Evolutionary conservation across 2,888 invertebrate genomes (phyloP).

Genomic region (Mythimna pallens): DNA sequence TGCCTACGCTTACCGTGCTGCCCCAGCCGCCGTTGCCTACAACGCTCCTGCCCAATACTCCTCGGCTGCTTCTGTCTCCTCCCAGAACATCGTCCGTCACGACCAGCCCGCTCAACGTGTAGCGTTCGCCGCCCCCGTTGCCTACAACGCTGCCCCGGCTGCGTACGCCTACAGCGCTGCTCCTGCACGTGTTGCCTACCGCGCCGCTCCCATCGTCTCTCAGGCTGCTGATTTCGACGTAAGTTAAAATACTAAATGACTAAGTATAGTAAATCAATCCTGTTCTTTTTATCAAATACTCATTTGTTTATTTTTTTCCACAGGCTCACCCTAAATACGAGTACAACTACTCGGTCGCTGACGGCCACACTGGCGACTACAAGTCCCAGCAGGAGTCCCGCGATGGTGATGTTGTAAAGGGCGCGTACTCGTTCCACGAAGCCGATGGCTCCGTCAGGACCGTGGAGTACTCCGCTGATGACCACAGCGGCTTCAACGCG

Average conservation of each 20-base stretch:
- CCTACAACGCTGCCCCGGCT: slow-evolving; percentile 41
- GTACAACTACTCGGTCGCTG: slow-evolving; percentile 85
- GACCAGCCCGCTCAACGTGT: slow-evolving; percentile 70
- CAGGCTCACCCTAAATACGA: slow-evolving; percentile 87
- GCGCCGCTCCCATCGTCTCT: slow-evolving; percentile 79
- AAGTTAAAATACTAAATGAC: slow-evolving; percentile 1
- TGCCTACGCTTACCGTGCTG: slow-evolving; percentile 38
- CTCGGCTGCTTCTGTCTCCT: slow-evolving; percentile 75
- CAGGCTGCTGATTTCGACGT: slow-evolving; percentile 53
- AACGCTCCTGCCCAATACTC: slow-evolving; percentile 75
- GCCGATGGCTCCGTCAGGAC: slow-evolving; percentile 88
- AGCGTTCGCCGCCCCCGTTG: slow-evolving; percentile 61
- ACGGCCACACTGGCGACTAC: slow-evolving; percentile 86
- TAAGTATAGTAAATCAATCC: not conserved
- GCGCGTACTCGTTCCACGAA: slow-evolving; percentile 89
- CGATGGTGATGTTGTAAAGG: slow-evolving; percentile 89
- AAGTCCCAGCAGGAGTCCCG: slow-evolving; percentile 86
- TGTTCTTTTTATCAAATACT: slow-evolving; percentile 64
- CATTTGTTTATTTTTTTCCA: slow-evolving; percentile 13
- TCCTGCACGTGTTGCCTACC: slow-evolving; percentile 58
- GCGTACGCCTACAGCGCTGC: slow-evolving; percentile 43
- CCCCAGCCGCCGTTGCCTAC: slow-evolving; percentile 31
- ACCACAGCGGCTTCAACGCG: slow-evolving; percentile 83
- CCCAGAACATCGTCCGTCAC: slow-evolving; percentile 78
- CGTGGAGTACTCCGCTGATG: slow-evolving; percentile 87